Evolutionary conservation across 2,888 invertebrate species (phyloP).

Genomic region (Eupithecia tripunctaria): DNA sequence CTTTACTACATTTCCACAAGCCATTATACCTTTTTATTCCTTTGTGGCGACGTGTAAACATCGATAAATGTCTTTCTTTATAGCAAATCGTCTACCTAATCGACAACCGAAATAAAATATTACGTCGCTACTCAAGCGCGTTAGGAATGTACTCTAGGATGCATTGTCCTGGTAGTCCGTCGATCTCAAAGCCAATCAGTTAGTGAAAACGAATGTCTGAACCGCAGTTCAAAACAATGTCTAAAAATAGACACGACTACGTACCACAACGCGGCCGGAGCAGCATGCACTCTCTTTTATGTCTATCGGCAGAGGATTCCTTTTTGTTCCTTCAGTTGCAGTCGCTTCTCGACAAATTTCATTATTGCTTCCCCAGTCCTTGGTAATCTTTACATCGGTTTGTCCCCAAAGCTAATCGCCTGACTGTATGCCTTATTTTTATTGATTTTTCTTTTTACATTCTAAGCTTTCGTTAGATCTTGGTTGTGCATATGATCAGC

Average conservation of each 20-base stretch:
- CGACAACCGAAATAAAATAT: not conserved
- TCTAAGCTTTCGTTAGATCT: not conserved
- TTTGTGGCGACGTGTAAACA: slow-evolving; percentile 10
- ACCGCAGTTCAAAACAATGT: slow-evolving; percentile 6
- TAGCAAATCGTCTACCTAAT: not conserved
- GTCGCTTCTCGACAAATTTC: slow-evolving; percentile 56
- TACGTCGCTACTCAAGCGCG: not conserved
- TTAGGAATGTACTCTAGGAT: not conserved
- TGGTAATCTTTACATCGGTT: slow-evolving; percentile 5
- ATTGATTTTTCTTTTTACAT: not conserved
- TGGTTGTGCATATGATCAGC: not conserved
- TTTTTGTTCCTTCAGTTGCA: slow-evolving; percentile 50
- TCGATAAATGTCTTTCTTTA: not conserved
- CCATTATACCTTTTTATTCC: slow-evolving; percentile 2
- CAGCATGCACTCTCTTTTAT: slow-evolving; percentile 62
- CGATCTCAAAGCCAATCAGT: not conserved
- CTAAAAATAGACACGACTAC: slow-evolving; percentile 40
- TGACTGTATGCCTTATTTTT: not conserved
- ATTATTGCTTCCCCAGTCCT: slow-evolving; percentile 39
- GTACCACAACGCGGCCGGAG: slow-evolving; percentile 50
- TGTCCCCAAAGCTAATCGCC: not conserved
- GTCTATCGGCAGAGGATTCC: slow-evolving; percentile 57
- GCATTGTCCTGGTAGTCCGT: not conserved
- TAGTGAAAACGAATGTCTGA: slow-evolving; percentile 1
- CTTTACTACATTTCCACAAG: slow-evolving; percentile 2